phyloP scores from a whole-genome alignment of 2,888 invertebrate genomes.

The Cephus sareptanus region DNA sequence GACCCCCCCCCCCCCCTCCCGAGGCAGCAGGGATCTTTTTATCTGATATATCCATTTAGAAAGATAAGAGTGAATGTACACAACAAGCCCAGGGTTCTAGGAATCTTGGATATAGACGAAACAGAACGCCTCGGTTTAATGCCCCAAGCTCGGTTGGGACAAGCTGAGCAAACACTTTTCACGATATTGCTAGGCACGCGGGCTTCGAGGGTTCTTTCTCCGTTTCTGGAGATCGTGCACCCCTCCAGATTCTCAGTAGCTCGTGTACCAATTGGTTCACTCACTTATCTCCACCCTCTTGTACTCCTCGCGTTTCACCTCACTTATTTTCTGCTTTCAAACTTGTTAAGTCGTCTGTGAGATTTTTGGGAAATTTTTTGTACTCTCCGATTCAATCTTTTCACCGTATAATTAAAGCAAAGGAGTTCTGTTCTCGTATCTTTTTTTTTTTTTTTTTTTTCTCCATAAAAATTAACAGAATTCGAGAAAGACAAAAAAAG shows the following conservation, averaged over 20 bases:
- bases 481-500: not conserved
- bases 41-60: not conserved
- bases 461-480: not conserved
- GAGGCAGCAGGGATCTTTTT: not conserved
- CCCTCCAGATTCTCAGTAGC: not conserved
- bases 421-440: not conserved
- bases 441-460: no score
- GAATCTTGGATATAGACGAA: slow-evolving; percentile 20
- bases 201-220: slow-evolving; percentile 10
- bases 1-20: no score
- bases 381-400: not conserved
- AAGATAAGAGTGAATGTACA: slow-evolving; percentile 4
- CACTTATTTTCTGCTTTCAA: slow-evolving; percentile 16
- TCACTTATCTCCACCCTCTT: slow-evolving; percentile 4
- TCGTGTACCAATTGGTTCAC: not conserved
- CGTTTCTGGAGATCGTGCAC: not conserved
- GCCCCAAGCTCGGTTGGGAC: slow-evolving; percentile 55
- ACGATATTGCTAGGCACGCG: slow-evolving; percentile 58
- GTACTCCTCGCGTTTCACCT: slow-evolving; percentile 17
- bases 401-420: not conserved
- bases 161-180: slow-evolving; percentile 65
- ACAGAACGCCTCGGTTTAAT: slow-evolving; percentile 54
- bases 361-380: slow-evolving; percentile 25
- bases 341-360: not conserved
- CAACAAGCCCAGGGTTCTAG: not conserved